Evolutionary conservation across 2,888 invertebrate species (phyloP).

Genomic region (Holacanthella duospinosa): DNA sequence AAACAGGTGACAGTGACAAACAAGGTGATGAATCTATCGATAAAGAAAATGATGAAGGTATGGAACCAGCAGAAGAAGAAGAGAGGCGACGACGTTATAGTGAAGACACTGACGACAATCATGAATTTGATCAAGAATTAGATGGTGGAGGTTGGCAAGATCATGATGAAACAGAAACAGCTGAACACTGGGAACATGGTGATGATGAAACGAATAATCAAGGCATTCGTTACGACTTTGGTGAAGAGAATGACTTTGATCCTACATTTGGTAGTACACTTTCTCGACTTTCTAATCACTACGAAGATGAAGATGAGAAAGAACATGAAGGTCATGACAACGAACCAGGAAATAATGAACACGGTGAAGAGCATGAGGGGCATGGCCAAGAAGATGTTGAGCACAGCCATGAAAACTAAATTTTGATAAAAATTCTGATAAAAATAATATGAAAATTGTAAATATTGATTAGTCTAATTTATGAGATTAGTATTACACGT

Average conservation of each 20-base stretch:
- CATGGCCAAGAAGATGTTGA: no score
- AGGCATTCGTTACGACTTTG: not conserved
- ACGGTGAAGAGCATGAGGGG: not conserved
- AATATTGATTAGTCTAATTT: no score
- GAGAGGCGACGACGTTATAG: not conserved
- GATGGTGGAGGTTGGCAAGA: slow-evolving; percentile 1
- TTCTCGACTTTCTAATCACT: no score
- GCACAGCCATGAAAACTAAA: not conserved
- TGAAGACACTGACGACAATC: no score
- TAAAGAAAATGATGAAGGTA: not conserved
- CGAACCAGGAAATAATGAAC: not conserved
- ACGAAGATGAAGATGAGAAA: not conserved
- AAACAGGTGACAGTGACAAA: not conserved
- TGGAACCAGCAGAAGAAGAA: not conserved
- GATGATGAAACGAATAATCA: not conserved
- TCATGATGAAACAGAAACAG: not conserved
- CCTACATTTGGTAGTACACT: no score
- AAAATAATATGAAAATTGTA: no score
- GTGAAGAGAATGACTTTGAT: no score
- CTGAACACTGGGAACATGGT: not conserved
- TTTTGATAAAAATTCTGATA: not conserved
- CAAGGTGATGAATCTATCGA: not conserved
- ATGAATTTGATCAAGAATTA: not conserved
- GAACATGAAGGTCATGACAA: not conserved
- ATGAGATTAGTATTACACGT: no score